phyloP scores from a whole-genome alignment of 2,113 vertebrate genomes.

The Pterophyllum scalare region DNA sequence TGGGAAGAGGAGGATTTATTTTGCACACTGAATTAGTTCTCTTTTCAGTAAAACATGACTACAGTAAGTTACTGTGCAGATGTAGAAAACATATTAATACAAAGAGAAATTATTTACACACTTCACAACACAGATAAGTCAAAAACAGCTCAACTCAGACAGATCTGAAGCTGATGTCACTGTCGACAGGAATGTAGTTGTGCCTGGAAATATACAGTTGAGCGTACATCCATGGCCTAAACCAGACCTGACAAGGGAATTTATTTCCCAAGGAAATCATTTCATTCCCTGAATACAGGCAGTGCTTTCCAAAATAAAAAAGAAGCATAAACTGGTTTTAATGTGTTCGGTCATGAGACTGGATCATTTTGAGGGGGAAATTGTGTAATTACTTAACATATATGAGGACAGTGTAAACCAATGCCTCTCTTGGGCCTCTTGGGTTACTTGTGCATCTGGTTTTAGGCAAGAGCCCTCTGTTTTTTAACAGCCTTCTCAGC shows the following conservation, averaged over 20 bases:
- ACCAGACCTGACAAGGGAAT: constrained; percentile 44
- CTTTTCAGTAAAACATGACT: not conserved
- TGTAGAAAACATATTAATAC: not conserved
- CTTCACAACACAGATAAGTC: not conserved
- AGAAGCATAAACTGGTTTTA: constrained; percentile 15
- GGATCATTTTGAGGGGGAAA: constrained; percentile 39
- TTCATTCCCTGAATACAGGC: constrained; percentile 33
- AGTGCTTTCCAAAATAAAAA: constrained; percentile 22
- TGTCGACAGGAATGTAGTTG: constrained; percentile 46
- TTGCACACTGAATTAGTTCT: not conserved
- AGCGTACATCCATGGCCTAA: constrained; percentile 41
- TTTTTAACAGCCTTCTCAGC: constrained; percentile 25
- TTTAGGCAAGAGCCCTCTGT: constrained; percentile 15
- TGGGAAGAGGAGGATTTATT: not conserved
- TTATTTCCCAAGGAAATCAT: constrained; percentile 52
- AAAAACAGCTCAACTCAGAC: not conserved
- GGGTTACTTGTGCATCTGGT: constrained; percentile 53
- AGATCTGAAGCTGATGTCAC: constrained; percentile 47
- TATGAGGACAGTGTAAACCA: constrained; percentile 45
- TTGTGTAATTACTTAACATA: constrained; percentile 56
- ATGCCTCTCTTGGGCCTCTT: constrained; percentile 44
- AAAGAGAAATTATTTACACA: not conserved
- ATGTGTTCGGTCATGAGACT: constrained; percentile 9
- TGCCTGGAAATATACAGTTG: constrained; percentile 48
- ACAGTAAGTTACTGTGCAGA: not conserved